Base-by-base conservation (phyloP, 2,113 vertebrate species). In the Gallinago undulata region DNA sequence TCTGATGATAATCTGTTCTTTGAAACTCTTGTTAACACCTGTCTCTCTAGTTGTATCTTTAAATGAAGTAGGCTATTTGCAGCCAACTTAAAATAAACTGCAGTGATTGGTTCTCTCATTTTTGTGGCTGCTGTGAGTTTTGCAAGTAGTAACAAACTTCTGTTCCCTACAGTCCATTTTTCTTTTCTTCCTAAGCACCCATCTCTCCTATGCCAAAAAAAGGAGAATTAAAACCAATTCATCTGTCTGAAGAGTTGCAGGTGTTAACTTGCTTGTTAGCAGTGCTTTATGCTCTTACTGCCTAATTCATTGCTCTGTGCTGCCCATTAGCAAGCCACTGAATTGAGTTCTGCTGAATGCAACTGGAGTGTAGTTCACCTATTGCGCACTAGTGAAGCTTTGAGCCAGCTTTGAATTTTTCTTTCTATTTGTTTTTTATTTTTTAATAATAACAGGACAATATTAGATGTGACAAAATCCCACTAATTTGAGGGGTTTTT, bases 71-170 rank as follows among this genome's bases (percentile, higher is more conserved):
- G 68, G 84, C 56, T 63, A 87, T 95, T 96, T 9, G 4, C 33
- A 39, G 55, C 48, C 74, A 94, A 95, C 88, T 51, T 87, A 87
- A 83, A 96, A 94, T 69, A 97, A 97, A 95, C 22, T 9, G 72
- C 78, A 77, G 37, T 84, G 96, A 94, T 39, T 75, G 69, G 47
- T 84, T 89, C 91, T 95, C 89, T 87, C 70, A 90, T 85, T 85
- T 66, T 82, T 69, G 30, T 43, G 19, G 24, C 47, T 91, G 22
- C 50, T 43, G 7, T 37, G 39, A 50, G 59, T 88, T 91, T 79
- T 39, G 27, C 19, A 84, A 66, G 79, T 48, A 22, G 48, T 78
- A 84, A 69, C 22, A 19, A 73, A 60, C 28, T 69, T 12, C 60
- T 66, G 11, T 60, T 95, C 55, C 27, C 69, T 35, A 78, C 21